Conservation (phyloP, 1,140 invertebrate species). For the Hycleus cichorii region DNA sequence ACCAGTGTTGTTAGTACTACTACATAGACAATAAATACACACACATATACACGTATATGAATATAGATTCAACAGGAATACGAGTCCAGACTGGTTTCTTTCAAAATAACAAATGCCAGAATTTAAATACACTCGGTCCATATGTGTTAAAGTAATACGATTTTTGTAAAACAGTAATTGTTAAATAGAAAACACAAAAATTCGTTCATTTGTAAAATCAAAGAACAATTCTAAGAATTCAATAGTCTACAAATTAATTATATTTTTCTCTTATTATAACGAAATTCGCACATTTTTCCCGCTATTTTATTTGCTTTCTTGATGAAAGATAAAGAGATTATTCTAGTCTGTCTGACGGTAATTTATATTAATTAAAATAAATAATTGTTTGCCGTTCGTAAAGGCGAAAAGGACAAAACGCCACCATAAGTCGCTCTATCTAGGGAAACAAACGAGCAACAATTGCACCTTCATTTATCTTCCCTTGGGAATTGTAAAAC, state of each 20-base stretch:
- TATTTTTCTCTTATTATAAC: too few relatives aligned
- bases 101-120: constrained; percentile 10
- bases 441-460: constrained; percentile 32
- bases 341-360: not conserved
- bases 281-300: too few relatives aligned
- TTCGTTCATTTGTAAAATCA: too few relatives aligned
- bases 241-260: too few relatives aligned
- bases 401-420: constrained; percentile 15
- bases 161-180: too few relatives aligned
- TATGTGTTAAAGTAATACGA: not conserved
- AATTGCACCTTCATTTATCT: constrained; percentile 35
- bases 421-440: constrained; percentile 24
- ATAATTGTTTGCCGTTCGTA: constrained; percentile 4
- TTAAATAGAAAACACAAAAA: too few relatives aligned
- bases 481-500: constrained; percentile 31
- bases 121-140: constrained; percentile 2
- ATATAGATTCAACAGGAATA: too few relatives aligned
- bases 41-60: not conserved
- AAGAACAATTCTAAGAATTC: too few relatives aligned
- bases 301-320: not conserved
- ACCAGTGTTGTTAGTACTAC: constrained; percentile 19
- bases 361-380: constrained; percentile 19
- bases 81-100: constrained; percentile 4
- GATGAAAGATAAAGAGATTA: not conserved
- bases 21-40: not conserved